Conservation (phyloP, 2,113 vertebrate genomes). For the Xiphophorus maculatus region DNA sequence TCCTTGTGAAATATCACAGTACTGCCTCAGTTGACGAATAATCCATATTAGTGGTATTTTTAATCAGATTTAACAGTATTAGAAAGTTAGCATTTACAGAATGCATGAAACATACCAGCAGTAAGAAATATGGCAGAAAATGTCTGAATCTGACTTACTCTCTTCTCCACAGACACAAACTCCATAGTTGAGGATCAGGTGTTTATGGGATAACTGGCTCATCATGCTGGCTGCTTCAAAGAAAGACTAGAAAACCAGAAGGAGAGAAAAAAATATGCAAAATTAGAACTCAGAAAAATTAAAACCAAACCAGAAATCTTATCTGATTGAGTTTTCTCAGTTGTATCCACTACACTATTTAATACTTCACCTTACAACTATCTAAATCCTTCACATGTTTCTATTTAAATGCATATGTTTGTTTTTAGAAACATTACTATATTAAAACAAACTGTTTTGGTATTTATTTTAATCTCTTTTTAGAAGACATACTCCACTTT, state of each 20-base stretch:
- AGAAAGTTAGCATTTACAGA: no score
- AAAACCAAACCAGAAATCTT: no score
- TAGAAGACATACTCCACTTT: neutral
- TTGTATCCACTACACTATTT: neutral
- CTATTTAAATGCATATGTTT: neutral
- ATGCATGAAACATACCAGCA: no score
- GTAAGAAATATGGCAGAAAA: no score
- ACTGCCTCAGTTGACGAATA: no score
- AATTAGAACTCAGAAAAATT: neutral
- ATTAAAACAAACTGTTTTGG: neutral
- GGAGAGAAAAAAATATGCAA: neutral
- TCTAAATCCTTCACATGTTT: neutral
- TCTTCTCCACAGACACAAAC: conserved; percentile 96
- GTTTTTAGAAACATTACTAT: neutral
- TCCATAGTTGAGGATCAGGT: conserved; percentile 95
- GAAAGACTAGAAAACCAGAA: conserved; percentile 85
- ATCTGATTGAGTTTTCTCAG: no score
- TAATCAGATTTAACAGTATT: no score
- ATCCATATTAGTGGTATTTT: no score
- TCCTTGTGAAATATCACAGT: no score
- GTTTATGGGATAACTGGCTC: conserved; percentile 97
- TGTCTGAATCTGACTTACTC: conserved; percentile 83
- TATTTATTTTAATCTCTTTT: no score
- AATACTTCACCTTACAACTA: neutral
- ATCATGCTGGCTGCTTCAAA: conserved; percentile 99